Evolutionary conservation across 2,113 vertebrate genomes (phyloP).

Genomic region (Myiagra hebetior): DNA sequence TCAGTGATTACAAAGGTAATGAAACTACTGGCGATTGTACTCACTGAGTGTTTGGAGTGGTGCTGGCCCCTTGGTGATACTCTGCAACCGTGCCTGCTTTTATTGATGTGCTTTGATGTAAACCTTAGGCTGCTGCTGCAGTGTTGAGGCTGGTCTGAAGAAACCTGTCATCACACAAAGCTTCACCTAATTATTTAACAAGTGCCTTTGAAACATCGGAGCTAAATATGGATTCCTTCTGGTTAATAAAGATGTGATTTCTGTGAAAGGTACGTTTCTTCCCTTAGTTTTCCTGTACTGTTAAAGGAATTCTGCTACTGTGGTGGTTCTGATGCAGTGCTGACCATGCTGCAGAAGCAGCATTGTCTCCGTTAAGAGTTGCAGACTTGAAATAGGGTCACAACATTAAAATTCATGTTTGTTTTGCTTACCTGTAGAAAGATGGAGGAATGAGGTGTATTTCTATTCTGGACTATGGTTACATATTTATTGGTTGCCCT

Average conservation of each 20-base stretch:
- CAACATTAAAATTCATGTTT: background rate
- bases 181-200: background rate
- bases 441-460: background rate
- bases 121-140: background rate
- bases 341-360: background rate
- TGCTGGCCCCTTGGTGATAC: background rate
- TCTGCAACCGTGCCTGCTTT: background rate
- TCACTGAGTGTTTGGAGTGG: background rate
- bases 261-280: background rate
- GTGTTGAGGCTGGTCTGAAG: background rate
- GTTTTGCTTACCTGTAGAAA: background rate
- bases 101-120: fast-evolving
- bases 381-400: background rate
- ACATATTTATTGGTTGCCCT: background rate
- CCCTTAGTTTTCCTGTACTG: background rate
- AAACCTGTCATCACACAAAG: background rate
- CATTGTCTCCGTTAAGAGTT: background rate
- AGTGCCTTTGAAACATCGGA: background rate
- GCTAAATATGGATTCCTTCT: background rate
- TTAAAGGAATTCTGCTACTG: background rate
- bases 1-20: background rate
- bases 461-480: background rate
- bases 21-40: background rate
- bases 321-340: background rate
- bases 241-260: background rate